A percentile compares a stretch with the other conserved stretches of the same genome.
Conservation (phyloP, 2,888 invertebrate species). For the Melanotus villosus region DNA sequence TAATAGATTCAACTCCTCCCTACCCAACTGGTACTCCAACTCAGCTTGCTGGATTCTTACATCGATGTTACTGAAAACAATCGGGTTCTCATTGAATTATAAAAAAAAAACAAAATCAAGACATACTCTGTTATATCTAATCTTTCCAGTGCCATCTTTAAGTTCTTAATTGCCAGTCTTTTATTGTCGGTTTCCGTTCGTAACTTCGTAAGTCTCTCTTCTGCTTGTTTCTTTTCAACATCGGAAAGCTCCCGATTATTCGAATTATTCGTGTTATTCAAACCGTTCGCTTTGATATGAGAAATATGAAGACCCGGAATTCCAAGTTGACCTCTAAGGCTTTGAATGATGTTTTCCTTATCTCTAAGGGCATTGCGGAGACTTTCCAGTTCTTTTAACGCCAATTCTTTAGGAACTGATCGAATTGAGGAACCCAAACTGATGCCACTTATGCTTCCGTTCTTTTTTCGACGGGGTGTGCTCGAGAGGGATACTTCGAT, state of each 20-base stretch:
- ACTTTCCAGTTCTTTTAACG: conserved; percentile 77
- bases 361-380: conserved; percentile 81
- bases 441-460: conserved; percentile 61
- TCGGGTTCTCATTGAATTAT: neutral
- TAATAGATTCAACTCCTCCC: conserved; percentile 89
- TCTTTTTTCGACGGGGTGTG: conserved; percentile 73
- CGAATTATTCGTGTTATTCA: conserved; percentile 57
- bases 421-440: conserved; percentile 62
- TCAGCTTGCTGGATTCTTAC: conserved; percentile 92
- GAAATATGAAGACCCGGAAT: conserved; percentile 69
- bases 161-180: conserved; percentile 83
- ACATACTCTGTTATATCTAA: conserved; percentile 91
- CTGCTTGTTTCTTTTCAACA: conserved; percentile 72
- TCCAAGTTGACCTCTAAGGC: conserved; percentile 78
- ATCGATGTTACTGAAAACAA: conserved; percentile 83
- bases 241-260: conserved; percentile 67
- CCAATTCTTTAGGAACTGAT: conserved; percentile 65
- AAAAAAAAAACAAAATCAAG: neutral
- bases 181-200: conserved; percentile 83
- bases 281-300: conserved; percentile 58
- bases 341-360: conserved; percentile 88
- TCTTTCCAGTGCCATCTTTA: conserved; percentile 84
- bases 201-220: conserved; percentile 74
- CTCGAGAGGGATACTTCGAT: conserved; percentile 85
- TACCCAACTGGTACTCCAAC: conserved; percentile 88